These are phyloP conservation scores for Drosophila sordidula DNA, from an alignment of 2,888 invertebrate species.

Conservation along the genomic window DNA sequence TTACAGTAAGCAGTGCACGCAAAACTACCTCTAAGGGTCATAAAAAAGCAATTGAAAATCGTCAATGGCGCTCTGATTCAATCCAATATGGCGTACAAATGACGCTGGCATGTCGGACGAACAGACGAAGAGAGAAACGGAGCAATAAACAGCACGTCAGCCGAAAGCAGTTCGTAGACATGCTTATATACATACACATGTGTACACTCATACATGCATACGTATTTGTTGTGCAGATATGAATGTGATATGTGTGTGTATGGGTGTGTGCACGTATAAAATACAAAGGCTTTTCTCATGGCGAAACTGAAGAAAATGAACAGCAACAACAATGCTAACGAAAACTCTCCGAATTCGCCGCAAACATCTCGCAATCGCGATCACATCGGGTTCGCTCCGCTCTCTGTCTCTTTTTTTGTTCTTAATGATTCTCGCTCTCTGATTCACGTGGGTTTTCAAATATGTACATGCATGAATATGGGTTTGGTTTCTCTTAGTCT, in stretches of 20 bases:
- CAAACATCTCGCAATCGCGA: constrained; percentile 60
- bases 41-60: constrained; percentile 61
- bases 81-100: constrained; percentile 66
- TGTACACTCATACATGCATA: constrained; percentile 1
- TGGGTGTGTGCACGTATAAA: constrained; percentile 25
- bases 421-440: constrained; percentile 65
- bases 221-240: not conserved
- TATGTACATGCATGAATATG: constrained; percentile 35
- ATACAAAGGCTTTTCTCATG: constrained; percentile 55
- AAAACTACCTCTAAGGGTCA: not conserved
- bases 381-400: constrained; percentile 36
- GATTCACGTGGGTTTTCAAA: constrained; percentile 74
- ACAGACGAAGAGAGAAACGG: constrained; percentile 41
- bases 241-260: not conserved
- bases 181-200: constrained; percentile 10
- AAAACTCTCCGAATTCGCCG: constrained; percentile 74
- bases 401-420: constrained; percentile 49
- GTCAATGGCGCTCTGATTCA: constrained; percentile 38
- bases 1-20: not conserved
- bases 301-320: constrained; percentile 67
- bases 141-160: constrained; percentile 43
- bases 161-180: constrained; percentile 31
- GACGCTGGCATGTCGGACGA: constrained; percentile 53
- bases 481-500: constrained; percentile 54
- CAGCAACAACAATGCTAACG: constrained; percentile 44